Evolutionary conservation across 2,113 vertebrate genomes (phyloP).

Genomic region (Crotalus horridus): DNA sequence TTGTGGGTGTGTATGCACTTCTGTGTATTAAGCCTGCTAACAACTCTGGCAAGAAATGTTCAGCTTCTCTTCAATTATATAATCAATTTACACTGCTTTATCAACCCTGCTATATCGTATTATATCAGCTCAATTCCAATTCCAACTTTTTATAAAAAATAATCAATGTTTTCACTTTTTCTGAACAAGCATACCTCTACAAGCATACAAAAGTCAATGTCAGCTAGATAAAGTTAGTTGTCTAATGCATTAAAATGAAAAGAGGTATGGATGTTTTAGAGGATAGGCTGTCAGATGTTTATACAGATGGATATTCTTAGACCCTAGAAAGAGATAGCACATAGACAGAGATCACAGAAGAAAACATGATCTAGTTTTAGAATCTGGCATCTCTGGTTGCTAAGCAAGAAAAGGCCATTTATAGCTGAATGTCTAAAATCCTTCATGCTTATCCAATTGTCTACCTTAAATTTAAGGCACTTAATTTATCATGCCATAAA

Average conservation of each 20-base stretch:
- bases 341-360: neutral
- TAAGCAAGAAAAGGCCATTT: neutral
- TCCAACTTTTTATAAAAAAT: neutral
- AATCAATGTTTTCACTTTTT: neutral
- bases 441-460: neutral
- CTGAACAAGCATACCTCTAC: neutral
- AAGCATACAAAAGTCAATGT: constrained; percentile 27
- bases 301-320: constrained; percentile 25
- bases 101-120: neutral
- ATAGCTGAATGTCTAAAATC: neutral
- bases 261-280: constrained; percentile 15
- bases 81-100: neutral
- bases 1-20: neutral
- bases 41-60: neutral
- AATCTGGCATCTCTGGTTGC: constrained; percentile 1
- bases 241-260: no score
- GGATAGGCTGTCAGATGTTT: constrained; percentile 42
- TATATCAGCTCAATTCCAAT: neutral
- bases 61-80: neutral
- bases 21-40: neutral
- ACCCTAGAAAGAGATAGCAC: constrained; percentile 3
- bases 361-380: constrained; percentile 15
- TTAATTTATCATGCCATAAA: neutral
- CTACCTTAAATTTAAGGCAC: neutral
- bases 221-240: neutral